Base-by-base conservation (phyloP, 37 sponge, comb jelly and placozoan species). In the Ephydatia muelleri region DNA sequence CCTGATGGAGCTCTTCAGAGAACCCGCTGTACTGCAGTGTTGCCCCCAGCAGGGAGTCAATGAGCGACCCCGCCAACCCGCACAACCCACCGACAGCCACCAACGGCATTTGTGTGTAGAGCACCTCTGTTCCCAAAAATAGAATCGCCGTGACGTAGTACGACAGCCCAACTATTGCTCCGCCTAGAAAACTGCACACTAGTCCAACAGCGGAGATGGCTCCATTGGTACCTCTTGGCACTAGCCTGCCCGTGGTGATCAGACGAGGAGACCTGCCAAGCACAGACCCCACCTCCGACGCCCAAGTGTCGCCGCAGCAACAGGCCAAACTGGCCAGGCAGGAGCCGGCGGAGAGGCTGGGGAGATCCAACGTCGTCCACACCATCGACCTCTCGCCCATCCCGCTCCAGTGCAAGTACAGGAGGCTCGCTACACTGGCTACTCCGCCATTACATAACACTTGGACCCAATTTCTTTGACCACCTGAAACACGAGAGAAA, bases 221-320 rank as follows among this genome's bases (percentile, higher is more conserved):
- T 14, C 97, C 97, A 72, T 97, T 97, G 29, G 97, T 97, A 8
- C 97, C 97, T n/a, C 68, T 70, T 0, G 96, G 97, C 14, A 97
- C 97, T 16, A 6, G 26, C 65, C 71, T 72, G 67, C 85, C 73
- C 6, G 77, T 97, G 73, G 92, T 95, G 28, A 97, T 88, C 22
- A 95, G 82, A 25, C 89, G 68, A n/a, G 97, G 97, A 16, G 49
- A 69, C 19, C 84, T 83, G 25, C 97, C 96, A 8, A 88, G 23
- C 5, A 85, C 93, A 29, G 92, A 92, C 67, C 97, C 97, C 9
- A 97, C 80, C 75, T 97, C 97, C 21, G 97, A 97, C 28, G 97
- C 97, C 97, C 97, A 97, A 3, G 97, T 97, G 83, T 97, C 97
- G 19, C 97, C 97, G 83, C 95, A 92, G 76, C 84, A 87, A 47